Percentiles rank a stretch among this genome's conserved stretches.
Evolutionary conservation across 2,888 invertebrate species (phyloP).

Genomic region (Drosophila nr. perissopoda): DNA sequence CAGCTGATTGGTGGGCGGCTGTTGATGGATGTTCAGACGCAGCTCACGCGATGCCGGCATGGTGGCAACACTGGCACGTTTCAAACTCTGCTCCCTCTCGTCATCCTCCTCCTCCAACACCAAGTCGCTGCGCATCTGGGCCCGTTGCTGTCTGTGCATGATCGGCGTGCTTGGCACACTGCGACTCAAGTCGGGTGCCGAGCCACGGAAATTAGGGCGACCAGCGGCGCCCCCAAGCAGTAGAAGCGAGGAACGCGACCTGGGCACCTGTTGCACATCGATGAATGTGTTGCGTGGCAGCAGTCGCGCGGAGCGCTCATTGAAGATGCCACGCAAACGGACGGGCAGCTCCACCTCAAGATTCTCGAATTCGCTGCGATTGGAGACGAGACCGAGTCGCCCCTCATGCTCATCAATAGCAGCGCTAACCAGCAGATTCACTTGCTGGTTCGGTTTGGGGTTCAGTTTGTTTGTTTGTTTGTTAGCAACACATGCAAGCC

Average conservation of each 20-base stretch:
- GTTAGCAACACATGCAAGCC: slow-evolving; percentile 75
- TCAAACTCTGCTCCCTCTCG: slow-evolving; percentile 30
- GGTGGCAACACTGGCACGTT: slow-evolving; percentile 64
- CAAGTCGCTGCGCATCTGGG: slow-evolving; percentile 69
- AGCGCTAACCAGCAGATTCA: slow-evolving; percentile 71
- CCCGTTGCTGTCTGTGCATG: slow-evolving; percentile 71
- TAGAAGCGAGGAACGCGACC: slow-evolving; percentile 86
- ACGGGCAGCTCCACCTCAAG: slow-evolving; percentile 83
- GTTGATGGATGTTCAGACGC: slow-evolving; percentile 47
- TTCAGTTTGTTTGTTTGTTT: slow-evolving; percentile 34
- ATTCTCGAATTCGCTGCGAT: slow-evolving; percentile 75
- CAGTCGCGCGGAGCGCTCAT: slow-evolving; percentile 71
- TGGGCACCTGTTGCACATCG: slow-evolving; percentile 85
- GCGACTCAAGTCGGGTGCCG: slow-evolving; percentile 84
- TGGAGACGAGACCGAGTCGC: slow-evolving; percentile 60
- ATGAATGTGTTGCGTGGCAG: slow-evolving; percentile 85
- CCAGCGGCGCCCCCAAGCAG: slow-evolving; percentile 79
- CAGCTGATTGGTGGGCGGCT: slow-evolving; percentile 59
- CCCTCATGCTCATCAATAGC: slow-evolving; percentile 71
- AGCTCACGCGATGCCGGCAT: slow-evolving; percentile 50
- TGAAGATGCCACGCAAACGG: slow-evolving; percentile 80
- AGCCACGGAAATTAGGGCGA: slow-evolving; percentile 79
- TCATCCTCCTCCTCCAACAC: slow-evolving; percentile 73
- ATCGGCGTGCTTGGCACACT: slow-evolving; percentile 84
- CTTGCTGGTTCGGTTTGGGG: slow-evolving; percentile 44